phyloP scores from a whole-genome alignment of 1,140 invertebrate genomes.

The Aphaenogaster ashmeadi region DNA sequence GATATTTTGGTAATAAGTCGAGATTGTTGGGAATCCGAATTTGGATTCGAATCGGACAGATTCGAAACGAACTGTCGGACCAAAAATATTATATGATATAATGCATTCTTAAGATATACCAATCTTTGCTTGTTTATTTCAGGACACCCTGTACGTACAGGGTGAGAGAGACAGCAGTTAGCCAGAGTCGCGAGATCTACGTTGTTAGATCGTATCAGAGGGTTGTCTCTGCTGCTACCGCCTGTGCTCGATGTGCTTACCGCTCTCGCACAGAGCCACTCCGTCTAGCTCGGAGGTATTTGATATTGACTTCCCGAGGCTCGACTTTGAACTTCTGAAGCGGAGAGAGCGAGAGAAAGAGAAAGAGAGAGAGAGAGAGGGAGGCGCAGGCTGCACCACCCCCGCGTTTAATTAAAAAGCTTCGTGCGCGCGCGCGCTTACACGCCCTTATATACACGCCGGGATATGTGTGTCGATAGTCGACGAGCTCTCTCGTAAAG shows the following conservation, averaged over 20 bases:
- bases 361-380: constrained; percentile 48
- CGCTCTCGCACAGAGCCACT: constrained; percentile 75
- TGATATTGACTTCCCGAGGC: constrained; percentile 87
- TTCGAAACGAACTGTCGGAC: neutral
- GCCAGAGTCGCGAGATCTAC: constrained; percentile 67
- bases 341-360: constrained; percentile 53
- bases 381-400: constrained; percentile 61
- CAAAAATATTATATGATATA: neutral
- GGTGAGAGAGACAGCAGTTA: constrained; percentile 54
- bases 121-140: neutral
- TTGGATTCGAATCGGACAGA: neutral
- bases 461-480: constrained; percentile 76
- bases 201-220: constrained; percentile 76
- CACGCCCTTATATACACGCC: constrained; percentile 46
- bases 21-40: neutral
- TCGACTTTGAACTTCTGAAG: constrained; percentile 85
- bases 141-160: constrained; percentile 29
- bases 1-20: neutral
- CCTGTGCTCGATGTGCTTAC: constrained; percentile 71
- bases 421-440: constrained; percentile 70
- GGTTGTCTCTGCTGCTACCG: constrained; percentile 76
- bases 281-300: constrained; percentile 86
- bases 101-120: neutral
- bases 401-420: constrained; percentile 86
- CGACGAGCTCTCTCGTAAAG: constrained; percentile 64